Evolutionary conservation across 1,140 invertebrate species (phyloP), one percentile per base, ranked within the genome.

Genomic region (Aphaenogaster ashmeadi): DNA sequence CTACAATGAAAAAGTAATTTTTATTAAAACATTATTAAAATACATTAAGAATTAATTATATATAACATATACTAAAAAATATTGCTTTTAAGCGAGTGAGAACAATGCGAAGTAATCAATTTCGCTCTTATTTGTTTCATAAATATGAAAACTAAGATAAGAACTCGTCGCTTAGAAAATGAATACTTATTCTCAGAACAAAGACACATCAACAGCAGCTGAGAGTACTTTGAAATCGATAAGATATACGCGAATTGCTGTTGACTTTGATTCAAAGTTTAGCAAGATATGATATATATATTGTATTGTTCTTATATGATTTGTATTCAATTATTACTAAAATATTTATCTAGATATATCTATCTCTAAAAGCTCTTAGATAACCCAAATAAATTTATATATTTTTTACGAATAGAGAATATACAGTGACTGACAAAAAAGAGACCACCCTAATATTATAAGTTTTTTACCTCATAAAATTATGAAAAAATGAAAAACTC

Each of bases 111-210:
- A 77, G 5, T 79, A 15, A 67, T 64, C 18, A 38, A 52, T 38
- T 36, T 4, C 6, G 3, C 15, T 18, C 8, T n/a, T 72, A 3
- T 56, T 41, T 15, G 11, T 33, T 52, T 38, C 1, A 21, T 15
- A 67, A 79, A 64, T 80, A 21, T 67, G 13, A 67, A 52, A 79
- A 18, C 3, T 66, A 47, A 52, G 77, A 52, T 41, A 66, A 79
- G 44, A 80, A 11, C 11, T 5, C 3, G 11, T 60, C 4, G 58
- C 4, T 79, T 33, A 64, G 38, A 41, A 54, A 41, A 56, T 0
- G 33, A 54, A 41, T 66, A 85, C 27, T 38, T 78, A 13, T 15
- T 66, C n/a, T 52, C n/a, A 21, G 11, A 86, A 86, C 33, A 86
- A 33, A 52, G 66, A 33, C 15, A 41, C 11, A 7, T n/a, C 7